Percentiles rank a stretch among this genome's conserved stretches.
phyloP scores from a whole-genome alignment of 2,888 invertebrate genomes.

The Scaptomyza flava region DNA sequence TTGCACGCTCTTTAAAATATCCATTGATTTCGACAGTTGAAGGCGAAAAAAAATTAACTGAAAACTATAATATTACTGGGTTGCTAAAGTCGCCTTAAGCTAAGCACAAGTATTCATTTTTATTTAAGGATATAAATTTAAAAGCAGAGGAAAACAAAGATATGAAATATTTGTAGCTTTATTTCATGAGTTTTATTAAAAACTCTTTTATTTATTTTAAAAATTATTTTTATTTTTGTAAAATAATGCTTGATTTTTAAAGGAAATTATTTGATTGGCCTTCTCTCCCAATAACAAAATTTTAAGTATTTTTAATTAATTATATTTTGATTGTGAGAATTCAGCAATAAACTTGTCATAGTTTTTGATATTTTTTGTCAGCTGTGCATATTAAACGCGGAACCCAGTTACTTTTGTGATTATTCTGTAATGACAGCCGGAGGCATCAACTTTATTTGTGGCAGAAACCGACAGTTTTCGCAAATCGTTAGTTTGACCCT shows the following conservation, averaged over 20 bases:
- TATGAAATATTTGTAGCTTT: not conserved
- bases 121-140: not conserved
- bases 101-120: slow-evolving; percentile 34
- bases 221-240: too few relatives aligned
- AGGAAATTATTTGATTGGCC: too few relatives aligned
- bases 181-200: too few relatives aligned
- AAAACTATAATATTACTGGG: slow-evolving; percentile 31
- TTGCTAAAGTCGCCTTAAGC: slow-evolving; percentile 4
- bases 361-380: not conserved
- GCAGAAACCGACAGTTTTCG: slow-evolving; percentile 11
- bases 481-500: slow-evolving; percentile 23
- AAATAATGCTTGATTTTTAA: too few relatives aligned
- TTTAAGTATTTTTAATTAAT: not conserved
- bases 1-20: slow-evolving; percentile 56
- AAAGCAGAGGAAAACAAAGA: not conserved
- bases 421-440: slow-evolving; percentile 20
- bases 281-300: too few relatives aligned
- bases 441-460: slow-evolving; percentile 3
- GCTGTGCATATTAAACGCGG: not conserved
- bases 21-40: not conserved
- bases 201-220: too few relatives aligned
- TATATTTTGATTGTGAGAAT: not conserved
- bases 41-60: slow-evolving; percentile 15
- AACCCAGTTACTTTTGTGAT: slow-evolving; percentile 11
- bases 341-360: not conserved